These are phyloP conservation scores for Eulemur macaco DNA, from an alignment of 2,113 vertebrate species.

Conservation along the genomic window DNA sequence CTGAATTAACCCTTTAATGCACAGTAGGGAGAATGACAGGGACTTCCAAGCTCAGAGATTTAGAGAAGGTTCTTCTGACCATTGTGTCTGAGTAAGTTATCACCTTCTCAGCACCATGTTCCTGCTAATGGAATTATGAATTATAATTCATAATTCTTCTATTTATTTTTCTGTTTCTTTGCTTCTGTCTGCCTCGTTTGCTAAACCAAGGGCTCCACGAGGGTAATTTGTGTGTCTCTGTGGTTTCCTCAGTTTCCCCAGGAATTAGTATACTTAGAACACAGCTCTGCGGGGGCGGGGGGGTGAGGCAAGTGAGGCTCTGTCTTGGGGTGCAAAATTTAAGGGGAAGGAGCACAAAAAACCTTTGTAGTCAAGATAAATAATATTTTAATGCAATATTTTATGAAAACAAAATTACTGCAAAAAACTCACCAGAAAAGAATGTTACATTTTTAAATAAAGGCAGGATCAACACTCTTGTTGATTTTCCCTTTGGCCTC, in stretches of 20 bases:
- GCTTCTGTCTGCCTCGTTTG: background rate
- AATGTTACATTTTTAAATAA: background rate
- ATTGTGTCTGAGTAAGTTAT: background rate
- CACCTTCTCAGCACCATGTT: background rate
- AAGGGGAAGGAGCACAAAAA: background rate
- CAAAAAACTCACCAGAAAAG: background rate
- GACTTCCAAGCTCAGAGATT: background rate
- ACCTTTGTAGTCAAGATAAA: background rate
- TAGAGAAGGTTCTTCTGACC: background rate
- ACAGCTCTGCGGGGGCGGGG: background rate
- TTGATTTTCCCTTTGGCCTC: background rate
- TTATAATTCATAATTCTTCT: background rate
- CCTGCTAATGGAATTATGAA: accelerated
- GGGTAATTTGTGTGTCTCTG: background rate
- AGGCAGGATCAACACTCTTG: accelerated
- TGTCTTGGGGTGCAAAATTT: background rate
- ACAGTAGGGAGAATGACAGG: background rate
- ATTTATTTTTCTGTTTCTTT: background rate
- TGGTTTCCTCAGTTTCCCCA: background rate
- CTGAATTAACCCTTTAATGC: background rate
- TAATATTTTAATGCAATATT: background rate
- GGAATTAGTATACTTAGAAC: background rate
- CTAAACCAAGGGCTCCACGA: background rate
- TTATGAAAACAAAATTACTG: background rate
- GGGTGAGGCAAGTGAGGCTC: background rate